These are phyloP conservation scores for Trimorus sp. DNA, from an alignment of 2,888 invertebrate genomes.

Conservation along the genomic window DNA sequence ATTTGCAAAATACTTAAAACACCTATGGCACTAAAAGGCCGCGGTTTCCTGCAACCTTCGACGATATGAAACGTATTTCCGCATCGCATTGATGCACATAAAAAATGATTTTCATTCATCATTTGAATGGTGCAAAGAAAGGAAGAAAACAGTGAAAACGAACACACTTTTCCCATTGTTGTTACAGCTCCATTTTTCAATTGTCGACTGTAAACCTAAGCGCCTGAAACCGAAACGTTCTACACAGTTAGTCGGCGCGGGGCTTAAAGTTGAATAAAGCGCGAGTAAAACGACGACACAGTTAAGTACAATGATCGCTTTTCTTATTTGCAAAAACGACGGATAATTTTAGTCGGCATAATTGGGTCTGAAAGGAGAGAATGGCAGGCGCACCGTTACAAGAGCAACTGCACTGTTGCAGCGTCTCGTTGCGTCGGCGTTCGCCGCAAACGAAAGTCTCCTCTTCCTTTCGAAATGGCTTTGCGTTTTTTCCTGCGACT, in stretches of 20 bases:
- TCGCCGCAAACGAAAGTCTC: constrained; percentile 79
- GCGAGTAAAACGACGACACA: constrained; percentile 12
- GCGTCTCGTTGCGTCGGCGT: constrained; percentile 71
- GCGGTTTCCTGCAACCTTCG: too few species aligned
- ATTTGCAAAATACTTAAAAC: neutral
- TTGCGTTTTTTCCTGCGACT: constrained; percentile 69
- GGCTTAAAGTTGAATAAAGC: constrained; percentile 37
- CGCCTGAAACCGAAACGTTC: constrained; percentile 20
- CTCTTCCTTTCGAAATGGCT: constrained; percentile 80
- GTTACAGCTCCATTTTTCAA: constrained; percentile 19
- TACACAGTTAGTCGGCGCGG: neutral
- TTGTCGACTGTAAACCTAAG: neutral
- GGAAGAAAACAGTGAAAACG: constrained; percentile 43
- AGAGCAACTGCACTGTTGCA: constrained; percentile 60
- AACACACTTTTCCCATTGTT: constrained; percentile 39
- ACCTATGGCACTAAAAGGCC: neutral
- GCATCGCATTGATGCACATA: constrained; percentile 3
- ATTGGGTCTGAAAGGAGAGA: constrained; percentile 67
- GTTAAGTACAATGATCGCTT: constrained; percentile 41
- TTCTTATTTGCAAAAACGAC: constrained; percentile 32
- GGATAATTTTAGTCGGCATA: constrained; percentile 45
- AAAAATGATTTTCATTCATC: constrained; percentile 11
- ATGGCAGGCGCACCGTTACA: constrained; percentile 64
- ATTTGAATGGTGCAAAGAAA: constrained; percentile 9
- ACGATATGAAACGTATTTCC: neutral